phyloP scores from a whole-genome alignment of 2,113 vertebrate genomes.

The Microtus pennsylvanicus region DNA sequence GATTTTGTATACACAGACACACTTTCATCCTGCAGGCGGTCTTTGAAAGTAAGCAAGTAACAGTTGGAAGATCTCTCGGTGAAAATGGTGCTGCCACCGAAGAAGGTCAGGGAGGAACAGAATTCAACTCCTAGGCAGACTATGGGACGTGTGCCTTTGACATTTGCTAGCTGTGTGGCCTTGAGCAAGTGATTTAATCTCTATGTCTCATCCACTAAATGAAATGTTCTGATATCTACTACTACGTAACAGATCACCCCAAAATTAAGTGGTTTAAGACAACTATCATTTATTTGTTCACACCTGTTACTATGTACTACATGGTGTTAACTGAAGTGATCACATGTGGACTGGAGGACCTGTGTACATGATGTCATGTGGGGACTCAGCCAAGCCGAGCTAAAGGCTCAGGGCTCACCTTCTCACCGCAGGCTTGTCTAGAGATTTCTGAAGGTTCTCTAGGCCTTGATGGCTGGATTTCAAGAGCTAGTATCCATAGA shows the following conservation, averaged over 20 bases:
- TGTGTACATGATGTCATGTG: not conserved
- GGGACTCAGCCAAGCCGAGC: not conserved
- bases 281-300: not conserved
- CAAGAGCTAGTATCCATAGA: not conserved
- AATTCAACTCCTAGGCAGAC: not conserved
- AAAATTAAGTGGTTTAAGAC: not conserved
- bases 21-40: not conserved
- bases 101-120: not conserved
- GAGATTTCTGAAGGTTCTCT: not conserved
- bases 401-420: not conserved
- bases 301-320: not conserved
- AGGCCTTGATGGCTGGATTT: not conserved
- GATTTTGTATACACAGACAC: not conserved
- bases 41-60: conserved; percentile 27
- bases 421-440: not conserved
- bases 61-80: not conserved
- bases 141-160: not conserved
- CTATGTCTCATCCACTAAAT: not conserved
- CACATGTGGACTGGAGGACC: not conserved
- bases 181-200: not conserved
- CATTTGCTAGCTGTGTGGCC: not conserved
- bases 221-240: conserved; percentile 11
- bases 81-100: not conserved
- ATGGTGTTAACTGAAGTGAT: not conserved
- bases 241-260: not conserved